These are phyloP conservation scores for Psilopogon haemacephalus DNA, from an alignment of 2,113 vertebrate species.

Conservation along the genomic window DNA sequence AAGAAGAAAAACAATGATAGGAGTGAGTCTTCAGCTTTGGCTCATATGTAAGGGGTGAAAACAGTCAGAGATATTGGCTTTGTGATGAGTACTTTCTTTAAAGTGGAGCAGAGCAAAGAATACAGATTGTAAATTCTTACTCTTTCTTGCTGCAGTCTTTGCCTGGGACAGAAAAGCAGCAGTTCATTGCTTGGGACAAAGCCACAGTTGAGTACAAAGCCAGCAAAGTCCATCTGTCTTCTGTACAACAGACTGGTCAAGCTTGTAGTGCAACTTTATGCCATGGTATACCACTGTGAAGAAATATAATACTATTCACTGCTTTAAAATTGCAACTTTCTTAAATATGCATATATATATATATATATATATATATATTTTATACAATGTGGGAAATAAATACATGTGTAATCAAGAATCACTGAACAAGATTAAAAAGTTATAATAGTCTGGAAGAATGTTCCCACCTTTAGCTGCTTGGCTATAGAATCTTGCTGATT, in stretches of 20 bases:
- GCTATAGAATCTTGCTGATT: neutral
- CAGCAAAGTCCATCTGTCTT: constrained; percentile 39
- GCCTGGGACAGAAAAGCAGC: neutral
- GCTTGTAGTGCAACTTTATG: constrained; percentile 6
- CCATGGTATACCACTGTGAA: neutral
- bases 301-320: neutral
- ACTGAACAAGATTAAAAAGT: neutral
- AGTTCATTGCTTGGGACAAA: neutral
- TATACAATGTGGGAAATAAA: neutral
- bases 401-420: neutral
- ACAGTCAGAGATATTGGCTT: neutral
- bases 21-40: neutral
- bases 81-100: neutral
- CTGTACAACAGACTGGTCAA: neutral
- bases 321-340: neutral
- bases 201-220: neutral
- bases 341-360: too few species aligned
- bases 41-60: neutral
- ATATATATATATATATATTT: too few species aligned
- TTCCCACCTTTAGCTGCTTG: neutral
- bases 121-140: neutral
- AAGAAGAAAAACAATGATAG: neutral
- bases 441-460: neutral
- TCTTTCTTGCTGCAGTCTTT: neutral
- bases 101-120: neutral